Evolutionary conservation across 2,113 vertebrate genomes (phyloP).

Genomic region (Plecotus auritus): DNA sequence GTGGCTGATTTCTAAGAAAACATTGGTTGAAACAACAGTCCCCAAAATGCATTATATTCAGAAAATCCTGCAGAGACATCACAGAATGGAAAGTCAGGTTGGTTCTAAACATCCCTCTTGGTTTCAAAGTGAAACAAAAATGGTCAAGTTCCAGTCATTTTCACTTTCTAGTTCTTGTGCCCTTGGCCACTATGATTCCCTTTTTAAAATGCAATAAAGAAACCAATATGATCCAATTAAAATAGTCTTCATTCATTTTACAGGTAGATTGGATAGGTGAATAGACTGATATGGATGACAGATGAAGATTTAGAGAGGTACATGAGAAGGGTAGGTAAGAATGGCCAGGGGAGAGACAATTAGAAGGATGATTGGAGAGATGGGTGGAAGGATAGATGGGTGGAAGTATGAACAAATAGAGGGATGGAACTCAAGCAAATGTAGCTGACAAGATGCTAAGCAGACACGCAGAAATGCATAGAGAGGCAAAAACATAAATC

Average conservation of each 20-base stretch:
- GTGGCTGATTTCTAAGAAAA: not conserved
- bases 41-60: not conserved
- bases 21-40: not conserved
- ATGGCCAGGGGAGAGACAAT: not conserved
- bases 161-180: not conserved
- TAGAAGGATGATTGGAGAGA: not conserved
- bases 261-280: not conserved
- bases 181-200: not conserved
- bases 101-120: not conserved
- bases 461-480: not conserved
- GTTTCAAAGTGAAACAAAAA: conserved; percentile 17
- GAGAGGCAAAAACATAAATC: not conserved
- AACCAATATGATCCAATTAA: not conserved
- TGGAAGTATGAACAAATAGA: not conserved
- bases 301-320: not conserved
- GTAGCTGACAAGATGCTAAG: not conserved
- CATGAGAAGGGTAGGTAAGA: not conserved
- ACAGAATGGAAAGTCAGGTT: not conserved
- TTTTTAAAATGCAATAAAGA: not conserved
- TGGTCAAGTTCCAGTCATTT: not conserved
- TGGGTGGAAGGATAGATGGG: not conserved
- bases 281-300: not conserved
- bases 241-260: not conserved
- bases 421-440: not conserved
- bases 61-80: not conserved